These are phyloP conservation scores for Ernsta delagoae DNA, from an alignment of 2,888 invertebrate species.

Conservation along the genomic window DNA sequence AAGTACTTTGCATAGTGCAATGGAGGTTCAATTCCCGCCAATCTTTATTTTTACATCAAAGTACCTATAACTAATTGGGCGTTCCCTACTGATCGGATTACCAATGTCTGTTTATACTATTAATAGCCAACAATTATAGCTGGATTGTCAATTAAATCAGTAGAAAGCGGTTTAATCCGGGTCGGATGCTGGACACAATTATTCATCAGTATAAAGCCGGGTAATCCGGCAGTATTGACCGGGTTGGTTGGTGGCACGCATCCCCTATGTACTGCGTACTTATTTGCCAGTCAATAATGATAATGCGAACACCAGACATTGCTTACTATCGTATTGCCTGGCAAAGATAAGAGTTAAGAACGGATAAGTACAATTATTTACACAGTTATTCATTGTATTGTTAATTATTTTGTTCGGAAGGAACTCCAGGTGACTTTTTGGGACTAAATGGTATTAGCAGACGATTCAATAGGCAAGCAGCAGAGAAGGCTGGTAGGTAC, in stretches of 20 bases:
- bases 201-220: constrained; percentile 63
- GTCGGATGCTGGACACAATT: constrained; percentile 78
- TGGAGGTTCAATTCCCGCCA: not conserved
- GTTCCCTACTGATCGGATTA: constrained; percentile 52
- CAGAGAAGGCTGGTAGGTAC: too few relatives aligned
- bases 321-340: not conserved
- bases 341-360: not conserved
- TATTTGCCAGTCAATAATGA: constrained; percentile 66
- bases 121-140: constrained; percentile 75
- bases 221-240: too few relatives aligned
- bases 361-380: not conserved
- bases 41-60: not conserved
- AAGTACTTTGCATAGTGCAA: not conserved
- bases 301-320: constrained; percentile 31
- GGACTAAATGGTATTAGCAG: too few relatives aligned
- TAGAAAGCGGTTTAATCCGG: constrained; percentile 78
- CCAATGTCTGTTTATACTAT: constrained; percentile 64
- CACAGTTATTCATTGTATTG: not conserved
- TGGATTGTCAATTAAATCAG: constrained; percentile 81
- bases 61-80: not conserved
- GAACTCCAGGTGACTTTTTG: too few relatives aligned
- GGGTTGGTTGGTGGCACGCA: constrained; percentile 53
- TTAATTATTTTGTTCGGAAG: too few relatives aligned
- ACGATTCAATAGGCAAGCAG: too few relatives aligned
- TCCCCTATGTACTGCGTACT: constrained; percentile 51